Evolutionary conservation across 1,140 invertebrate species (phyloP).

Genomic region (Drosophila teissieri): DNA sequence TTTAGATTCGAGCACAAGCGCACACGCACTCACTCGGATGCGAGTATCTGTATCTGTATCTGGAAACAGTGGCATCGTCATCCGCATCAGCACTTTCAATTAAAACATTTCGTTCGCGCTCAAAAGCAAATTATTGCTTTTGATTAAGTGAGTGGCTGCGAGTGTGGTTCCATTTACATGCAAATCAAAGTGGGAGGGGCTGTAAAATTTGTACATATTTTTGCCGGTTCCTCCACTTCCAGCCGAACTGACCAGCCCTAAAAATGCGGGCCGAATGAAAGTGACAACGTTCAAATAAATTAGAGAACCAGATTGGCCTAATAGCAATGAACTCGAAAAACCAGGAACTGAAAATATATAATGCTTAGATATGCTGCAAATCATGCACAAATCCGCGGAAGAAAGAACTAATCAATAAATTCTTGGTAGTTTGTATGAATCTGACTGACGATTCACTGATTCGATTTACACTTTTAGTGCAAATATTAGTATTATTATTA

Average conservation of each 20-base stretch:
- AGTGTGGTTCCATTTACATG: constrained; percentile 47
- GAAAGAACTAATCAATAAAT: too few species aligned
- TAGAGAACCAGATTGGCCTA: neutral
- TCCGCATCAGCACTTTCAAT: constrained; percentile 74
- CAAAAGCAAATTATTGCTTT: constrained; percentile 62
- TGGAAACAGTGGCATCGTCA: constrained; percentile 44
- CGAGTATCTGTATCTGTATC: constrained; percentile 10
- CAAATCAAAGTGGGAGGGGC: constrained; percentile 37
- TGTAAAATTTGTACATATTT: constrained; percentile 18
- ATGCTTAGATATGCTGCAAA: neutral
- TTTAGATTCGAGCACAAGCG: constrained; percentile 53
- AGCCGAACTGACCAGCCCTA: constrained; percentile 24
- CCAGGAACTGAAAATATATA: neutral
- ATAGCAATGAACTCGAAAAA: neutral
- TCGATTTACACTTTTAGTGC: too few species aligned
- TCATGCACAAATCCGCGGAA: too few species aligned
- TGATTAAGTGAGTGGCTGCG: constrained; percentile 63
- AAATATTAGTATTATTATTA: too few species aligned
- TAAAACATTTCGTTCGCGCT: constrained; percentile 73
- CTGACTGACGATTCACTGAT: too few species aligned
- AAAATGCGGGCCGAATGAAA: constrained; percentile 30
- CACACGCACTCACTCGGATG: constrained; percentile 18
- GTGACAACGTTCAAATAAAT: neutral
- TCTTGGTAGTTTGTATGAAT: too few species aligned
- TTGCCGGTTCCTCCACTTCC: neutral